Conservation (phyloP, 2,797 vertebrate genomes). For the Smutsia gigantea region DNA sequence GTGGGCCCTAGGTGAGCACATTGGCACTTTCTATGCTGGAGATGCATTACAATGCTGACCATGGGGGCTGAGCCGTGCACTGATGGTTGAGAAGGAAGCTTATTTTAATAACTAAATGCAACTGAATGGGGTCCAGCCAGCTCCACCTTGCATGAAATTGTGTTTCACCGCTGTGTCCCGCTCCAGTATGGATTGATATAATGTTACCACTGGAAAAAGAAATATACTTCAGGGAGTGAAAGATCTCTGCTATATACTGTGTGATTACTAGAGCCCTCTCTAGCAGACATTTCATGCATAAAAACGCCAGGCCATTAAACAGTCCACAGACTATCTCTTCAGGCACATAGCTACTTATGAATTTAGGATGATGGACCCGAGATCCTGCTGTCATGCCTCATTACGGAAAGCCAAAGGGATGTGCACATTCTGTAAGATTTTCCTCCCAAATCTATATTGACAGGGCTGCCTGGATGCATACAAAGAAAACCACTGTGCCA, state of each 20-base stretch:
- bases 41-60: not conserved
- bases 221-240: slow-evolving; percentile 60
- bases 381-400: not conserved
- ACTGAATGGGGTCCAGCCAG: not conserved
- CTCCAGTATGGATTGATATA: not conserved
- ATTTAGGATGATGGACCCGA: slow-evolving; percentile 44
- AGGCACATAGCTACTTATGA: not conserved
- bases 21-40: not conserved
- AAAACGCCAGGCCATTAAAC: slow-evolving; percentile 33
- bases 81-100: not conserved
- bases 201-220: not conserved
- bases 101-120: not conserved
- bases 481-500: slow-evolving; percentile 69
- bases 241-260: slow-evolving; percentile 33
- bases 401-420: slow-evolving; percentile 52
- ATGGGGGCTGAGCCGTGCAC: not conserved
- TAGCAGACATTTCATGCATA: slow-evolving; percentile 17
- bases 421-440: slow-evolving; percentile 38
- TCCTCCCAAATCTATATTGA: slow-evolving; percentile 49
- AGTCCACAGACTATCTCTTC: slow-evolving; percentile 32
- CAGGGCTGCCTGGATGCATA: slow-evolving; percentile 63
- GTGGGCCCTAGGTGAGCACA: not conserved
- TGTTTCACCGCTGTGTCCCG: not conserved
- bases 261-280: slow-evolving; percentile 9
- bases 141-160: not conserved